These are phyloP conservation scores for Bemisia tabaci DNA, from an alignment of 1,140 invertebrate genomes.

Conservation along the genomic window DNA sequence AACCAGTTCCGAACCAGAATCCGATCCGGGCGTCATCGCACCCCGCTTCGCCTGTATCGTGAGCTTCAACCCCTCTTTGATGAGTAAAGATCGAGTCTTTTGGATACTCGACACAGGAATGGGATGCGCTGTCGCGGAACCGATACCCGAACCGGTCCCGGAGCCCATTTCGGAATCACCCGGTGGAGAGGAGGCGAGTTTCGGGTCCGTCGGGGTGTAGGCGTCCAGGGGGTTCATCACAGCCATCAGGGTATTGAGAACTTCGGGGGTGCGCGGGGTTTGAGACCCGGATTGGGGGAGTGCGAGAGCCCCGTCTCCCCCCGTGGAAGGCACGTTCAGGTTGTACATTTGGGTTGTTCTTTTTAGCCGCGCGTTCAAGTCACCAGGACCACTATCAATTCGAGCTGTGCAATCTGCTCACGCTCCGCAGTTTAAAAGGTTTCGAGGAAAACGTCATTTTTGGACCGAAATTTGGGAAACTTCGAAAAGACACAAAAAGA, in stretches of 20 bases:
- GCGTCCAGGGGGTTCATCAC: slow-evolving; percentile 75
- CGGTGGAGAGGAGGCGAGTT: slow-evolving; percentile 16
- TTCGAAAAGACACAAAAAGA: too few relatives aligned
- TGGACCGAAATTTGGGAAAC: too few relatives aligned
- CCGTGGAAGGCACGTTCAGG: neutral
- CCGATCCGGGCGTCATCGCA: slow-evolving; percentile 20
- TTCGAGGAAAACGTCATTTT: too few relatives aligned
- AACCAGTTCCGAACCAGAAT: neutral
- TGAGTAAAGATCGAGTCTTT: slow-evolving; percentile 75
- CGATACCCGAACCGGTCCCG: slow-evolving; percentile 6
- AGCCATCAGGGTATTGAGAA: slow-evolving; percentile 75
- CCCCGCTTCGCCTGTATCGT: slow-evolving; percentile 78
- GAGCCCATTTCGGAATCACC: slow-evolving; percentile 12
- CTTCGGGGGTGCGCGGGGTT: slow-evolving; percentile 75
- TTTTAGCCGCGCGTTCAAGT: too few relatives aligned
- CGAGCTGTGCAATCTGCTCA: too few relatives aligned
- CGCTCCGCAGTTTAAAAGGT: too few relatives aligned
- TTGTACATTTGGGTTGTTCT: neutral
- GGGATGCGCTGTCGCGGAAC: slow-evolving; percentile 17
- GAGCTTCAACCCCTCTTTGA: slow-evolving; percentile 78
- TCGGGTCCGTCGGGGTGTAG: slow-evolving; percentile 9
- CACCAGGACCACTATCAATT: too few relatives aligned
- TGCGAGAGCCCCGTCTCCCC: neutral
- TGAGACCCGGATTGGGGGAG: neutral
- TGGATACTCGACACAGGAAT: slow-evolving; percentile 38